Base-by-base conservation (phyloP, 2,888 invertebrate genomes). In the Zaprionus lineosus region DNA sequence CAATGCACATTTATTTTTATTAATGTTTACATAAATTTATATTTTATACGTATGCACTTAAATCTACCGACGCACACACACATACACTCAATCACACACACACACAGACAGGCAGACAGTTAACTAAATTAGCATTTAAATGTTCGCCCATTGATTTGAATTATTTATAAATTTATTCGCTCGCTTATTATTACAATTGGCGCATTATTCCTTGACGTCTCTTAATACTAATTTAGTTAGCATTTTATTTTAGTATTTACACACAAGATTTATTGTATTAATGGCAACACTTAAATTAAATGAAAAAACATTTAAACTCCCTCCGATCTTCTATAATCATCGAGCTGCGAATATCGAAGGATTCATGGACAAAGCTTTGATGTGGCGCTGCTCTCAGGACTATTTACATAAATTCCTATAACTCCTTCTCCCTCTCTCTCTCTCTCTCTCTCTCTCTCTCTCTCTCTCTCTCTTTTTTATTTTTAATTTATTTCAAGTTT, bases 161-260 rank as follows among this genome's bases (percentile, higher is more conserved):
- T 29, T 51, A 51, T 59, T 33, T 36, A 12, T 36, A 53, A 48
- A 51, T 60, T 51, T 37, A 61, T 39, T 51, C 9, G 63, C 83
- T 70, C 83, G 63, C 83, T 70, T 85, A 85, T 9, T 40, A 36
- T 57, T 72, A 63, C 68, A 78, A 84, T 85, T 63, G 81, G 86
- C 72, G 67, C 84, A 57, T 53, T 51, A 48, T 52, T 50, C 50
- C 74, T 63, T 55, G 50, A 40, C 41, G 15, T 70, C 61, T 60
- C 84, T 82, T 84, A 72, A 66, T 31, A 46, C 47, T 81, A 66
- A 68, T 68, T 85, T 68, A 63, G 67, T 79, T 85, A 61, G 56
- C 34, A 41, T 62, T 58, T 55, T 12, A 51, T 39, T 81, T 52
- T 33, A 61, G 29, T 84, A 76, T 76, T 77, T 76, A 76, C 76